phyloP scores from a whole-genome alignment of 2,113 vertebrate genomes.

The Thamnaconus septentrionalis region DNA sequence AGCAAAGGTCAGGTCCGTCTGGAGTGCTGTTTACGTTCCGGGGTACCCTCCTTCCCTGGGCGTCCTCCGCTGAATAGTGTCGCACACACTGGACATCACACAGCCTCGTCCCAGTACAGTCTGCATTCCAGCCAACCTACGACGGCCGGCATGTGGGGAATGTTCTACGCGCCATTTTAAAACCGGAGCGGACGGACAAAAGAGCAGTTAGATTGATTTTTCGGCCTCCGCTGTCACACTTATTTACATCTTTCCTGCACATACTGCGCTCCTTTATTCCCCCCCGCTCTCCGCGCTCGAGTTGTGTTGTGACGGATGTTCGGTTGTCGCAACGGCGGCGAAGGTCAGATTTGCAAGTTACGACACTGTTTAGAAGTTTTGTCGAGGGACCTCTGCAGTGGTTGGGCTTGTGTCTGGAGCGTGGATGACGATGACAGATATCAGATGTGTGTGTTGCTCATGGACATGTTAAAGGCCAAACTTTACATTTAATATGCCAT shows the following conservation, averaged over 20 bases:
- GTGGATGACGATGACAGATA: conserved; percentile 7
- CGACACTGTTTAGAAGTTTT: not conserved
- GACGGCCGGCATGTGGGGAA: conserved; percentile 57
- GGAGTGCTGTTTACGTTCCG: conserved; percentile 68
- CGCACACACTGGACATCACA: conserved; percentile 50
- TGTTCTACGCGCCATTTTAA: conserved; percentile 45
- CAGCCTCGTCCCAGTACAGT: conserved; percentile 44
- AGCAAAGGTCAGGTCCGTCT: conserved; percentile 66
- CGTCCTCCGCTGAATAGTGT: conserved; percentile 46
- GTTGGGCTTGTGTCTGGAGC: not conserved
- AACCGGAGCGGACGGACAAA: conserved; percentile 50
- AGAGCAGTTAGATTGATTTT: conserved; percentile 52
- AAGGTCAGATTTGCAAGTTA: conserved; percentile 47
- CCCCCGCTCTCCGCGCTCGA: conserved; percentile 16
- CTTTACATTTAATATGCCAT: conserved; percentile 19
- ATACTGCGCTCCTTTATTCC: conserved; percentile 53
- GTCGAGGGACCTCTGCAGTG: not conserved
- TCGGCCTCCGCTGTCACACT: conserved; percentile 42
- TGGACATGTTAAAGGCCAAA: conserved; percentile 4
- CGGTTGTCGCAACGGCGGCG: conserved; percentile 34
- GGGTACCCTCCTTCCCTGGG: conserved; percentile 44
- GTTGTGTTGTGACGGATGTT: conserved; percentile 34
- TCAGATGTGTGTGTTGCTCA: conserved; percentile 6
- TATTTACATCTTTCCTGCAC: conserved; percentile 32
- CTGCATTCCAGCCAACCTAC: conserved; percentile 68